These are phyloP conservation scores for Ochropacha duplaris DNA, from an alignment of 2,888 invertebrate genomes.

Conservation along the genomic window DNA sequence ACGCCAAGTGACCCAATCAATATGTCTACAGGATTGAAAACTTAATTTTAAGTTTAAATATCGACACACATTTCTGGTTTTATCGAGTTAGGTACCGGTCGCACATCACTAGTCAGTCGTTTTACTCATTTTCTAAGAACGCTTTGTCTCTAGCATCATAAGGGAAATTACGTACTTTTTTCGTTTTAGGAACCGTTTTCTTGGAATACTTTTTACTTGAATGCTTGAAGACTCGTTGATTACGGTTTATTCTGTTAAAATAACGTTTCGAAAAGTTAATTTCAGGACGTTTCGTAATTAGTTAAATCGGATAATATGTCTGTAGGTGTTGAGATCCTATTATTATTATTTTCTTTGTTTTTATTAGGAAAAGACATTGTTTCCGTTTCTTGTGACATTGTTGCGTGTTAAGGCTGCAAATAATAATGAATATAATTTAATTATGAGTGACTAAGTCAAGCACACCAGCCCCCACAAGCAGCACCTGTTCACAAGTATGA, in stretches of 20 bases:
- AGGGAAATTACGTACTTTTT: slow-evolving; percentile 12
- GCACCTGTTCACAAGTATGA: too few relatives aligned
- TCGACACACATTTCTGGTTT: background rate
- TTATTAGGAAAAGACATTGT: background rate
- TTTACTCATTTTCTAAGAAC: slow-evolving; percentile 26
- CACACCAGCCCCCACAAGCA: too few relatives aligned
- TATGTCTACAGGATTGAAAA: too few relatives aligned
- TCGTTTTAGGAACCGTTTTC: background rate
- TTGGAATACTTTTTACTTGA: slow-evolving; percentile 7
- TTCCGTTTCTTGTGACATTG: too few relatives aligned
- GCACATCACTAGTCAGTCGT: slow-evolving; percentile 14
- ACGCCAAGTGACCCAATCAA: too few relatives aligned
- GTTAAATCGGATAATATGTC: background rate
- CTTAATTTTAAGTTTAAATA: background rate
- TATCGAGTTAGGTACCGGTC: background rate
- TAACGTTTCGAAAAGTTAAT: background rate
- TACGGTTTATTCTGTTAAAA: background rate
- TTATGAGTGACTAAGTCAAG: too few relatives aligned
- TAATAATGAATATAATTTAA: too few relatives aligned
- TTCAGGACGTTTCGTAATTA: background rate
- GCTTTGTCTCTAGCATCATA: slow-evolving; percentile 13
- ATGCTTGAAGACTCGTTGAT: slow-evolving; percentile 7
- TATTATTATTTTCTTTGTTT: background rate
- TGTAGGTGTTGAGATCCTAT: background rate
- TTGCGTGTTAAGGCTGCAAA: too few relatives aligned